Percentiles rank a stretch among this genome's conserved stretches.
These are phyloP conservation scores for Passer domesticus DNA, from an alignment of 2,113 vertebrate species.

Conservation along the genomic window DNA sequence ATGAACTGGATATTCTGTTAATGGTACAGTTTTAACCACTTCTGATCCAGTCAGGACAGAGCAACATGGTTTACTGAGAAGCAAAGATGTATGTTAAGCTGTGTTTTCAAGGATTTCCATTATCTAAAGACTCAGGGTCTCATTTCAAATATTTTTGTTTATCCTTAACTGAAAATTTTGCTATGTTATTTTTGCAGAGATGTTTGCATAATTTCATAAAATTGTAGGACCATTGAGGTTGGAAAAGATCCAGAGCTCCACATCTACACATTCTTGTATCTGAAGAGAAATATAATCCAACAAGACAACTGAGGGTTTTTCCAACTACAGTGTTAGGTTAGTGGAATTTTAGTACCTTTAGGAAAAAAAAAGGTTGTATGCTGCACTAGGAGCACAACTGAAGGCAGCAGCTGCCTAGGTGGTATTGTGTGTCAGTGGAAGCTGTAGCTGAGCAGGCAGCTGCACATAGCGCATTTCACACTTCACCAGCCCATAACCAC, in stretches of 20 bases:
- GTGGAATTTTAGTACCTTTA: neutral
- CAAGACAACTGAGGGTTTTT: neutral
- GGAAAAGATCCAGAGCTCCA: neutral
- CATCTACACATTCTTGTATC: neutral
- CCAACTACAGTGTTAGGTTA: neutral
- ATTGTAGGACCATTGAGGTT: neutral
- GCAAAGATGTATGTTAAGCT: neutral
- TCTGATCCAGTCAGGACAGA: neutral
- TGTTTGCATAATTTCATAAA: neutral
- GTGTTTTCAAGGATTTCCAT: neutral
- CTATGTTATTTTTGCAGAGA: neutral
- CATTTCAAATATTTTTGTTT: neutral
- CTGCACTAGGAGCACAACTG: neutral
- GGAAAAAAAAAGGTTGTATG: neutral
- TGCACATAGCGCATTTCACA: neutral
- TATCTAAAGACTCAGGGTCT: neutral
- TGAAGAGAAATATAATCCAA: neutral
- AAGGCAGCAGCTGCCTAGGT: neutral
- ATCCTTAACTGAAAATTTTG: neutral
- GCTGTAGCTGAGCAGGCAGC: neutral
- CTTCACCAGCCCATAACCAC: neutral
- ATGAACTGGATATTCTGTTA: neutral
- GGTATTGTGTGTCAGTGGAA: neutral
- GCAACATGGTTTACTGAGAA: neutral
- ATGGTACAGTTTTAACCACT: neutral